Evolutionary conservation across 2,113 vertebrate species (phyloP).

Genomic region (Chrysemys picta): DNA sequence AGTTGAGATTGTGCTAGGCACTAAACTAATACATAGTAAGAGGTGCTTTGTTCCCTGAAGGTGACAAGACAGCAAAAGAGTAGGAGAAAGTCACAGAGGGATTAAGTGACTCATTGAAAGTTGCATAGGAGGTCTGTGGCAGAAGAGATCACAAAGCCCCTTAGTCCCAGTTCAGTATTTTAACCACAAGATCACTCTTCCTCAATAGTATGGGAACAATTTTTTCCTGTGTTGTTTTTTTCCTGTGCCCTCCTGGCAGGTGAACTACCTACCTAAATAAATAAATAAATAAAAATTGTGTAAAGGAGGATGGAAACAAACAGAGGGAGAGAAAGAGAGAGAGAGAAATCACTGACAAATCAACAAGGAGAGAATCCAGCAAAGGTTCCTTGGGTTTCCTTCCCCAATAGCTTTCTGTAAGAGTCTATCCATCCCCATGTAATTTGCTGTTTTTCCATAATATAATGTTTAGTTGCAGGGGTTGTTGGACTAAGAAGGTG

Average conservation of each 20-base stretch:
- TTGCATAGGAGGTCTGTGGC: neutral
- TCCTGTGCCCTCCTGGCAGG: neutral
- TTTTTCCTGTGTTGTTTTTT: neutral
- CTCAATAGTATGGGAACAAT: neutral
- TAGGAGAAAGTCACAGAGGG: neutral
- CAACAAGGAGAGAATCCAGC: neutral
- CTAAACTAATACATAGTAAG: neutral
- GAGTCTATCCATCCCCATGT: neutral
- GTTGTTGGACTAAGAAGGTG: neutral
- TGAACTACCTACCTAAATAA: fast-evolving
- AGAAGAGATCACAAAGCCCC: neutral
- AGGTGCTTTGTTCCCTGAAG: neutral
- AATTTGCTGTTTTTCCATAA: neutral
- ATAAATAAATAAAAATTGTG: too few relatives aligned
- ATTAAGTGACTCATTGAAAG: neutral
- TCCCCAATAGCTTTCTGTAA: neutral
- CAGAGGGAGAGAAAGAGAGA: too few relatives aligned
- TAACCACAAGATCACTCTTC: neutral
- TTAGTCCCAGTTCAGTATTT: neutral
- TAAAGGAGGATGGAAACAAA: too few relatives aligned
- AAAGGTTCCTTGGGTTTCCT: neutral
- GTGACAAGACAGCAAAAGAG: neutral
- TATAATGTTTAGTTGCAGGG: neutral
- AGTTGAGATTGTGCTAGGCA: neutral
- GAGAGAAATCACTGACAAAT: neutral